Evolutionary conservation across 2,888 invertebrate species (phyloP).

Genomic region (Caenorhabditis sp.): DNA sequence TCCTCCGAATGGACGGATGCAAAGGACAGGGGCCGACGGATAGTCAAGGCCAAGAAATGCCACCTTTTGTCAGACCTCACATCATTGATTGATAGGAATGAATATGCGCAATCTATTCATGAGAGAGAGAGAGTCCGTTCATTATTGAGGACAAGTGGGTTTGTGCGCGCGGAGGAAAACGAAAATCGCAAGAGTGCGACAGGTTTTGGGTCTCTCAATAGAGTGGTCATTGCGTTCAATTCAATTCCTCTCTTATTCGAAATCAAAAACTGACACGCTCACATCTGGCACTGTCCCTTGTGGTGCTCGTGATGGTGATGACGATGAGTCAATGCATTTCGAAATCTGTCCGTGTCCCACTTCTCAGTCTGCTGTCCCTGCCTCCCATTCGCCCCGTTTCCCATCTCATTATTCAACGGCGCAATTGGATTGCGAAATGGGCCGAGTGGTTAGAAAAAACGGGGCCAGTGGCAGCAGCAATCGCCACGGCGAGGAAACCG

Average conservation of each 20-base stretch:
- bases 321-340: slow-evolving; percentile 62
- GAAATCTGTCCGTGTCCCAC: slow-evolving; percentile 51
- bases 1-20: slow-evolving; percentile 52
- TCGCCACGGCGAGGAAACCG: slow-evolving; percentile 42
- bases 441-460: slow-evolving; percentile 52
- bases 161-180: slow-evolving; percentile 1
- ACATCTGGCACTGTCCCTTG: slow-evolving; percentile 30
- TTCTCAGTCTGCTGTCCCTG: slow-evolving; percentile 34
- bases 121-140: slow-evolving; percentile 29
- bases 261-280: slow-evolving; percentile 59
- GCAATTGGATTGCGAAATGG: slow-evolving; percentile 64
- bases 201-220: slow-evolving; percentile 7
- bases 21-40: slow-evolving; percentile 39
- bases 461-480: slow-evolving; percentile 48
- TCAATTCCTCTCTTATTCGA: slow-evolving; percentile 23
- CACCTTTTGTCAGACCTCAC: slow-evolving; percentile 60
- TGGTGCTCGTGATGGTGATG: slow-evolving; percentile 48
- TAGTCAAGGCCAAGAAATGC: slow-evolving; percentile 65
- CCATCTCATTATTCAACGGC: slow-evolving; percentile 61
- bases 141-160: slow-evolving; percentile 51
- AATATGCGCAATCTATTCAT: slow-evolving; percentile 59
- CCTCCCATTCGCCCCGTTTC: slow-evolving; percentile 46
- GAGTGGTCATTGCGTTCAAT: slow-evolving; percentile 22
- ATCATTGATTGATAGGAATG: slow-evolving; percentile 61
- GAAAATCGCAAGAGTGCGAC: slow-evolving; percentile 5